Evolutionary conservation across 2,888 invertebrate species (phyloP).

Genomic region (Dolichopus griseipennis): DNA sequence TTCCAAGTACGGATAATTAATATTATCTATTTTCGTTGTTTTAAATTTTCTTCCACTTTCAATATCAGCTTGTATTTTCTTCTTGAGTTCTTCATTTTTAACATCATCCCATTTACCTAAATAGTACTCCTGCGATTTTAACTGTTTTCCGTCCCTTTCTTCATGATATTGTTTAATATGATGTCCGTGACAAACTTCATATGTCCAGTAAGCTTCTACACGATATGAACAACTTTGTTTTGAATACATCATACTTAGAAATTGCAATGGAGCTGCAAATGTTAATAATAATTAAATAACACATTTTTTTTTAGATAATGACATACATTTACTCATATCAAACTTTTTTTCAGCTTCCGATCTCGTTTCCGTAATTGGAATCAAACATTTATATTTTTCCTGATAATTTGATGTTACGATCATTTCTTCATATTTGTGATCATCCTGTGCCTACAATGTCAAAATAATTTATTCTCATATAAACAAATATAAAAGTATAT

Average conservation of each 20-base stretch:
- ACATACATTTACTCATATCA: constrained; percentile 33
- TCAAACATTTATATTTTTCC: constrained; percentile 73
- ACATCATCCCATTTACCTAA: constrained; percentile 68
- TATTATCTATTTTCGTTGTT: constrained; percentile 76
- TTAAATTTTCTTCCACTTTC: constrained; percentile 51
- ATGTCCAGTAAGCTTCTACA: constrained; percentile 89
- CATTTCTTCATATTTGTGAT: constrained; percentile 49
- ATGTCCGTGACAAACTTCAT: constrained; percentile 89
- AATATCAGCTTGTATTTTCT: constrained; percentile 45
- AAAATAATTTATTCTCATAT: too few relatives aligned
- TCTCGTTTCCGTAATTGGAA: constrained; percentile 55
- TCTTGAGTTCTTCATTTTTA: constrained; percentile 52
- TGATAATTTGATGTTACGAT: constrained; percentile 64
- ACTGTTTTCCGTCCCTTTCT: constrained; percentile 78
- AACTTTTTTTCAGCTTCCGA: constrained; percentile 37
- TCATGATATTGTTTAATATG: constrained; percentile 93
- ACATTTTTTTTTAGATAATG: not conserved
- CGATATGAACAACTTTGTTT: constrained; percentile 77
- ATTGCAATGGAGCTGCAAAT: constrained; percentile 56
- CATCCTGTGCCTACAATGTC: constrained; percentile 26
- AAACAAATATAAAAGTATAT: constrained; percentile 27
- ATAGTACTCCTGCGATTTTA: constrained; percentile 75
- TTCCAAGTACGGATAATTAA: constrained; percentile 78
- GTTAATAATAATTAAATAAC: not conserved
- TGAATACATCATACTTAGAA: constrained; percentile 66